phyloP scores from a whole-genome alignment of 2,888 invertebrate genomes.

The Pammene fasciana region DNA sequence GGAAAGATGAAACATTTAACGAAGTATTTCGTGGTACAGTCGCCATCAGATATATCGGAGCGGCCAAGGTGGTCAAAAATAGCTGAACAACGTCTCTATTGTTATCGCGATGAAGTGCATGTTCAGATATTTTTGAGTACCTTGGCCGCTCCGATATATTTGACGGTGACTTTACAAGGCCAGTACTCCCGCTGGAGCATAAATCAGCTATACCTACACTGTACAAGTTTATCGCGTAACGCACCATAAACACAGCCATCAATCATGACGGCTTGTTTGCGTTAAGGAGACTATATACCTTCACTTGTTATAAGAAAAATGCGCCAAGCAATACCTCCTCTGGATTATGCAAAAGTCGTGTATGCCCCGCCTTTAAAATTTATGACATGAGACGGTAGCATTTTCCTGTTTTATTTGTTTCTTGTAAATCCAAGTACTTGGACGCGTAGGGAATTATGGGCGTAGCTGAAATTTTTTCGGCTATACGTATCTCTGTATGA shows the following conservation, averaged over 20 bases:
- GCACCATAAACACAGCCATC: constrained; percentile 40
- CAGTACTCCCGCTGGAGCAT: neutral
- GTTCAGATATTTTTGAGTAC: no score
- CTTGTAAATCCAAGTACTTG: constrained; percentile 17
- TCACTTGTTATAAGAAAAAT: constrained; percentile 40
- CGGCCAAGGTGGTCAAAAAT: no score
- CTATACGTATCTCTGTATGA: neutral
- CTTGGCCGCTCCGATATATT: no score
- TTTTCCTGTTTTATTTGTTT: constrained; percentile 35
- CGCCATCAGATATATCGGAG: no score
- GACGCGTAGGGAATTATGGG: constrained; percentile 2
- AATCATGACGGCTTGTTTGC: constrained; percentile 39
- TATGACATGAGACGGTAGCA: constrained; percentile 28
- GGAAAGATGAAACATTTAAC: no score
- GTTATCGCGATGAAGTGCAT: no score
- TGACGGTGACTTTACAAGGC: no score
- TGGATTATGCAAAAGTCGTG: constrained; percentile 41
- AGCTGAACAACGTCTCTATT: no score
- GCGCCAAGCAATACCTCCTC: constrained; percentile 28
- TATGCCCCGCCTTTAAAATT: constrained; percentile 38
- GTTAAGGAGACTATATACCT: constrained; percentile 27
- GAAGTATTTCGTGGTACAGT: no score
- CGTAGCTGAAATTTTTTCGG: constrained; percentile 2
- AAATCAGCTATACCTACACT: constrained; percentile 13
- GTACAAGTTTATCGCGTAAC: constrained; percentile 39